These are phyloP conservation scores for Drosophila pseudoananassae DNA, from an alignment of 1,140 invertebrate genomes.

Conservation along the genomic window DNA sequence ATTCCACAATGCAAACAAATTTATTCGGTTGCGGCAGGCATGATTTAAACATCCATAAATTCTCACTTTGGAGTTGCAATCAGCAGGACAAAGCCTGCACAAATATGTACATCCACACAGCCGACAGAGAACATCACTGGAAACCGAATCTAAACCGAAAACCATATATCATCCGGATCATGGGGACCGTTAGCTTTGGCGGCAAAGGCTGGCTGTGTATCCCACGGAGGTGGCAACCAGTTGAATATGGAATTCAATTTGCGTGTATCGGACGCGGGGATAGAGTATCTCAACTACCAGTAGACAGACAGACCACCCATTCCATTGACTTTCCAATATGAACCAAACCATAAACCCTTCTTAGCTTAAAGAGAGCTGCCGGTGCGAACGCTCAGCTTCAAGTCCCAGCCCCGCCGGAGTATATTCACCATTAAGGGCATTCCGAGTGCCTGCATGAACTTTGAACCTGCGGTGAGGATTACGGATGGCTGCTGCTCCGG, in stretches of 20 bases:
- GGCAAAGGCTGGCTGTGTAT: not conserved
- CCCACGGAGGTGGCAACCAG: conserved; percentile 46
- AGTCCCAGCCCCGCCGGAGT: not conserved
- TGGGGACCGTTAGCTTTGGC: not conserved
- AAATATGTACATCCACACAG: conserved; percentile 13
- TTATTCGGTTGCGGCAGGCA: conserved; percentile 18
- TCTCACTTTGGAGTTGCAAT: conserved; percentile 48
- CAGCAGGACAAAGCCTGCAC: conserved; percentile 30
- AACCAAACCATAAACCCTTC: no score
- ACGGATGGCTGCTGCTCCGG: not conserved
- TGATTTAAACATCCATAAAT: conserved; percentile 65
- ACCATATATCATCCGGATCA: conserved; percentile 21
- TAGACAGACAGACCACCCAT: no score
- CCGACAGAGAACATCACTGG: conserved; percentile 45
- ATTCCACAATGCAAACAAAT: conserved; percentile 26
- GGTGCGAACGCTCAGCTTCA: not conserved
- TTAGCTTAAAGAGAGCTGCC: no score
- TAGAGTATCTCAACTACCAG: not conserved
- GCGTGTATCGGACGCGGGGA: conserved; percentile 11
- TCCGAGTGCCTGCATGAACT: conserved; percentile 5
- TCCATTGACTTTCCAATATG: no score
- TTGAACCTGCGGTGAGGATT: conserved; percentile 4
- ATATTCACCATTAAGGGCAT: conserved; percentile 24
- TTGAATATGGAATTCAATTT: conserved; percentile 58
- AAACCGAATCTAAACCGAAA: conserved; percentile 24